These are phyloP conservation scores for Cosmia trapezina DNA, from an alignment of 2,888 invertebrate species.

Conservation along the genomic window DNA sequence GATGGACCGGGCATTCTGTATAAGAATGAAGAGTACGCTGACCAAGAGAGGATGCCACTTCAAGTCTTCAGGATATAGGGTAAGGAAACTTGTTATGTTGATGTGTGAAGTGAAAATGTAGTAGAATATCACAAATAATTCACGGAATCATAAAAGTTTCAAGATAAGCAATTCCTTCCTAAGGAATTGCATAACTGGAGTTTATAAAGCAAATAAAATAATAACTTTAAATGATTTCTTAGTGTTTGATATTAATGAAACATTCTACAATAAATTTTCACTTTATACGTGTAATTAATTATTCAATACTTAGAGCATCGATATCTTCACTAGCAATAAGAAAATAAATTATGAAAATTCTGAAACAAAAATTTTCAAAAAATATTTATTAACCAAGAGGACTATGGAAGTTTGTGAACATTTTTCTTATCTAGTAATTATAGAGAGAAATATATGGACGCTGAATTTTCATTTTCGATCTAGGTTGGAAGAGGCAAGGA, in stretches of 20 bases:
- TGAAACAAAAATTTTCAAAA: slow-evolving; percentile 64
- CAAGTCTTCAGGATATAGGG: slow-evolving; percentile 98
- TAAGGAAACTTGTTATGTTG: slow-evolving; percentile 85
- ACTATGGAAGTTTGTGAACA: slow-evolving; percentile 83
- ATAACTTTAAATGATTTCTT: background rate
- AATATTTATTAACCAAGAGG: slow-evolving; percentile 68
- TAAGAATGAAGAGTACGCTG: slow-evolving; percentile 99
- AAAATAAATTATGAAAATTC: slow-evolving; percentile 34
- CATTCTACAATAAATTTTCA: slow-evolving; percentile 27
- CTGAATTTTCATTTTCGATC: slow-evolving; percentile 90
- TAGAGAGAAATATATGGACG: slow-evolving; percentile 84
- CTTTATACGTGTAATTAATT: slow-evolving; percentile 6
- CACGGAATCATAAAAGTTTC: background rate
- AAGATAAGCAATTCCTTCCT: background rate
- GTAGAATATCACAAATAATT: slow-evolving; percentile 18
- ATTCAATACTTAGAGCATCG: background rate
- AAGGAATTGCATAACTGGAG: background rate
- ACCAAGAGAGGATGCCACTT: slow-evolving; percentile 99
- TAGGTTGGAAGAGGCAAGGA: slow-evolving; percentile 88
- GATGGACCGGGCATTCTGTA: slow-evolving; percentile 97
- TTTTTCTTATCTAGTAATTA: slow-evolving; percentile 81
- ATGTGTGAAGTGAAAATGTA: slow-evolving; percentile 38
- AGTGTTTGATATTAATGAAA: background rate
- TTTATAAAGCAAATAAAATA: background rate
- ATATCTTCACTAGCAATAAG: background rate